phyloP scores from a whole-genome alignment of 1,140 invertebrate genomes.

The Drosophila persimilis region DNA sequence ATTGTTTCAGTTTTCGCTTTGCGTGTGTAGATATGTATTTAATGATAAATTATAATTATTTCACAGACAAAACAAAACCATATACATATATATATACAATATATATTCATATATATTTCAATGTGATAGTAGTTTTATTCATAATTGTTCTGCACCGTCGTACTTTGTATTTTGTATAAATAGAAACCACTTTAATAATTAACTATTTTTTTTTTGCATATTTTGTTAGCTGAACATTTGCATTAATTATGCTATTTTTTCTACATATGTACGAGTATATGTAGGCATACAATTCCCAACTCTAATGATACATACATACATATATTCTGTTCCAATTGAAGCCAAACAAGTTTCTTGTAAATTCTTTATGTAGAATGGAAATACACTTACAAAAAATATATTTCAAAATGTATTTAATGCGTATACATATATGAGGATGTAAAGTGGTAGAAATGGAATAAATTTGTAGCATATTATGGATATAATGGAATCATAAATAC shows the following conservation, averaged over 20 bases:
- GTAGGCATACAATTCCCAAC: constrained; percentile 5
- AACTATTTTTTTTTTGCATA: constrained; percentile 34
- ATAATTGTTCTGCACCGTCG: constrained; percentile 54
- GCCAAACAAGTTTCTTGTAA: constrained; percentile 49
- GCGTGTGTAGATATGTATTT: constrained; percentile 60
- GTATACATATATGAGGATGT: constrained; percentile 44
- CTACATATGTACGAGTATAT: constrained; percentile 1
- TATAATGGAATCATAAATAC: constrained; percentile 44
- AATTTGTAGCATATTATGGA: constrained; percentile 69
- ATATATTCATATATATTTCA: constrained; percentile 62
- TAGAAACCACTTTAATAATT: constrained; percentile 10
- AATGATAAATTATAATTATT: constrained; percentile 36
- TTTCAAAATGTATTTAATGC: constrained; percentile 29
- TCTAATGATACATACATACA: constrained; percentile 25
- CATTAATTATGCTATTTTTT: constrained; percentile 32
- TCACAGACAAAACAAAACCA: constrained; percentile 20
- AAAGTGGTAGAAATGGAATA: constrained; percentile 55
- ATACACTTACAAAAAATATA: constrained; percentile 5
- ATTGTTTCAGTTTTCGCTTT: constrained; percentile 42
- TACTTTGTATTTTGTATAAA: constrained; percentile 44
- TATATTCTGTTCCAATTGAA: constrained; percentile 38
- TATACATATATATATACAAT: constrained; percentile 20
- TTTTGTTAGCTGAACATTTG: constrained; percentile 27
- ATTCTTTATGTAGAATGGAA: constrained; percentile 46
- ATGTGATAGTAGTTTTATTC: constrained; percentile 80